Conservation (phyloP, 2,797 vertebrate genomes). For the Enteromius unitaeniatus region DNA sequence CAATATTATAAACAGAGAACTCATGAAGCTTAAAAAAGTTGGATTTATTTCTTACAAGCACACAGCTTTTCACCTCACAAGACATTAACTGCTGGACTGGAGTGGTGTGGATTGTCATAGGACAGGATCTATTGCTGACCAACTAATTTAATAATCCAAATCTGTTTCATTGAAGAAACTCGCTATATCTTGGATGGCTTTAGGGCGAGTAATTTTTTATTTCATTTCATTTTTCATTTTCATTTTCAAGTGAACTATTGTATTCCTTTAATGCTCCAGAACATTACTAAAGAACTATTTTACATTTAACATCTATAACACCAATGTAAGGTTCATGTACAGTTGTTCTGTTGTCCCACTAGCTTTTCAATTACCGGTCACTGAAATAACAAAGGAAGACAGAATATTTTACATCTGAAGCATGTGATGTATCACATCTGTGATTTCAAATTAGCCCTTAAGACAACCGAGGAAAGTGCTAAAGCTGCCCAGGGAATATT, state of each 20-base stretch:
- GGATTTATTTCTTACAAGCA: not conserved
- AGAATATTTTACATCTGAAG: not conserved
- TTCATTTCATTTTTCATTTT: not conserved
- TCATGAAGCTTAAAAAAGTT: not conserved
- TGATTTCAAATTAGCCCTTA: not conserved
- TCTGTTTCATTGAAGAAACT: not conserved
- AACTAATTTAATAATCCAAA: not conserved
- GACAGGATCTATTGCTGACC: not conserved
- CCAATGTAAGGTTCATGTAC: not conserved
- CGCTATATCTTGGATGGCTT: not conserved
- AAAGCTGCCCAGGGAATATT: slow-evolving; percentile 42
- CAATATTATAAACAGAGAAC: not conserved
- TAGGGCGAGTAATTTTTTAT: not conserved
- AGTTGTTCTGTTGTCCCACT: not conserved
- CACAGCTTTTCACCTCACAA: not conserved
- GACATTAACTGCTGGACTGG: not conserved
- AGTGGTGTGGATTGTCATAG: not conserved
- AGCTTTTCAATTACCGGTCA: not conserved
- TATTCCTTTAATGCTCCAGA: not conserved
- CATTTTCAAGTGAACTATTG: not conserved
- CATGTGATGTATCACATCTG: not conserved
- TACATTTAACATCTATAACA: not conserved
- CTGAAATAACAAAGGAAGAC: not conserved
- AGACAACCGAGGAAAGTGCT: not conserved
- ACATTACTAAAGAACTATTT: not conserved